Evolutionary conservation across 2,797 vertebrate species (phyloP).

Genomic region (Arremon brunneinucha): DNA sequence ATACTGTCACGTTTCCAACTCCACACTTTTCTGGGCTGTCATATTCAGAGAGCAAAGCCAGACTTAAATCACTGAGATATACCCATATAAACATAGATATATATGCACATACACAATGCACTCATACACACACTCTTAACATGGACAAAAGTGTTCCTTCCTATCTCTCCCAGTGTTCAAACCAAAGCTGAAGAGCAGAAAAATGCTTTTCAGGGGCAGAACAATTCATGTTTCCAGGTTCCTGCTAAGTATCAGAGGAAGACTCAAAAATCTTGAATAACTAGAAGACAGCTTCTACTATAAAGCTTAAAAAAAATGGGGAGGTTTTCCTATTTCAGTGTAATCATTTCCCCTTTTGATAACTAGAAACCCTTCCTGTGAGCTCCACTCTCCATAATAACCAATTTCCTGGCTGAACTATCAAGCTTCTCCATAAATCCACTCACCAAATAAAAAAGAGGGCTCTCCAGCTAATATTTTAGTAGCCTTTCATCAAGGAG

Average conservation of each 20-base stretch:
- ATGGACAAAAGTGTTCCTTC: not conserved
- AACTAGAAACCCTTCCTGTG: not conserved
- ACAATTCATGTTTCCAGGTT: not conserved
- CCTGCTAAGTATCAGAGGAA: not conserved
- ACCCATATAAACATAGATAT: no score
- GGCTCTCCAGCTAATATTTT: not conserved
- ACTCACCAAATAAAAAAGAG: not conserved
- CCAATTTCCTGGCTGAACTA: not conserved
- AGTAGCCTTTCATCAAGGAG: not conserved
- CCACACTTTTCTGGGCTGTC: not conserved
- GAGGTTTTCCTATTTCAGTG: not conserved
- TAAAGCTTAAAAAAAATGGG: not conserved
- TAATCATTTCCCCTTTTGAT: not conserved
- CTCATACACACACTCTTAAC: not conserved
- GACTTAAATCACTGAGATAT: not conserved
- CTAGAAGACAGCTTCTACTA: not conserved
- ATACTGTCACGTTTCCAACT: not conserved
- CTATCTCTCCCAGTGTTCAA: not conserved
- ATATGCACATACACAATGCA: rapidly evolving
- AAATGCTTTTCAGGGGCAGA: not conserved
- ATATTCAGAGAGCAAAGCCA: not conserved
- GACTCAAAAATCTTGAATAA: not conserved
- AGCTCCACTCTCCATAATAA: not conserved
- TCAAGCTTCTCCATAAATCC: not conserved
- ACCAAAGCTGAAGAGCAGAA: not conserved